A percentile compares a stretch with the other conserved stretches of the same genome.
Evolutionary conservation across 2,113 vertebrate species (phyloP).

Genomic region (Lophius piscatorius): DNA sequence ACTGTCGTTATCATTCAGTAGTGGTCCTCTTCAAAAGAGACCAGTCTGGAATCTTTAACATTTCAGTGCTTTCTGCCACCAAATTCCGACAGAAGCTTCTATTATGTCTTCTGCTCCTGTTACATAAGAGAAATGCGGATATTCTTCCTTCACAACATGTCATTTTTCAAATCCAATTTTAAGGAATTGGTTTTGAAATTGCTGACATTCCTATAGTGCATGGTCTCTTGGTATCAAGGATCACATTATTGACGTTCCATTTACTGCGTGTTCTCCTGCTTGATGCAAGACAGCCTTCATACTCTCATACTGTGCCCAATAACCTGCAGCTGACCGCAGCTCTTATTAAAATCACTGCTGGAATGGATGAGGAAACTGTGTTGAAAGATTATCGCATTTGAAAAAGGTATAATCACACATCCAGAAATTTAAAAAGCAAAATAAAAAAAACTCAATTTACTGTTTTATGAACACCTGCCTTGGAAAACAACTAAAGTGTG

Average conservation of each 20-base stretch:
- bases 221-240: not conserved
- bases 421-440: too few species aligned
- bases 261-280: not conserved
- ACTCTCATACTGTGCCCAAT: not conserved
- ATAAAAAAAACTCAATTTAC: too few species aligned
- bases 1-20: conserved; percentile 45
- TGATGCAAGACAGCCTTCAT: not conserved
- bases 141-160: conserved; percentile 5
- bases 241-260: not conserved
- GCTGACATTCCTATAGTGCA: conserved; percentile 10
- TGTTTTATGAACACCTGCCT: too few species aligned
- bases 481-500: too few species aligned
- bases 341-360: conserved; percentile 2
- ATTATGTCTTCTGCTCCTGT: conserved; percentile 13
- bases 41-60: conserved; percentile 38
- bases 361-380: too few species aligned
- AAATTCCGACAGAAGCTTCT: conserved; percentile 28
- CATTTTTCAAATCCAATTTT: conserved; percentile 3
- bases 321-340: conserved; percentile 4
- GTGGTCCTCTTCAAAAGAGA: conserved; percentile 40
- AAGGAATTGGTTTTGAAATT: not conserved
- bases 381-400: too few species aligned
- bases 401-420: too few species aligned
- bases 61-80: conserved; percentile 41
- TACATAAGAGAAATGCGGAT: conserved; percentile 12